Evolutionary conservation across 1,140 invertebrate genomes (phyloP), one percentile per base, ranked within the genome.

Genomic region (Brachionus sp.): DNA sequence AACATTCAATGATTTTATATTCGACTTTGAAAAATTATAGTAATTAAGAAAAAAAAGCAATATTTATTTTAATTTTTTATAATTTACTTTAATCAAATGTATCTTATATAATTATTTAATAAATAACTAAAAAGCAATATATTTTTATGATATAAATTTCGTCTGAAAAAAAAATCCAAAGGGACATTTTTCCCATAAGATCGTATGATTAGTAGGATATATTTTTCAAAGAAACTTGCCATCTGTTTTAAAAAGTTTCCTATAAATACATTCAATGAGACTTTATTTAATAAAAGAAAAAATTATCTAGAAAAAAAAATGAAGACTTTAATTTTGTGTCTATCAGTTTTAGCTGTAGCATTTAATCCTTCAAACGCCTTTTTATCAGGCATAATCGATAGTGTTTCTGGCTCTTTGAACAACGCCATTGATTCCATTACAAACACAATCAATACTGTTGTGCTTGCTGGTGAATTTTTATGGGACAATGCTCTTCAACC

Each of bases 401-500:
- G 6, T 13, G 25, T 80, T n/a, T 23, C 50, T 39, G 62, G 33
- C 13, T 29, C 46, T 16, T 5, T 66, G 3, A 44, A 44, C 16
- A 80, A 80, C 13, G 77, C 39, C 35, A 25, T 80, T 12, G 57
- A 57, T 12, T 35, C 50, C n/a, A 53, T 80, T n/a, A n/a, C 33
- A 10, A 62, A 35, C 33, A 80, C 77, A 19, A 62, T 80, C 46
- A 80, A 80, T n/a, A 80, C 46, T 66, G 77, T 50, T 42, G 4
- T 42, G 1, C 23, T 80, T 80, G 77, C 62, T 19, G 77, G 77
- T 23, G 29, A 80, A 62, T 80, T 80, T 44, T 66, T 80, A 23
- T 80, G 77, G 77, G 77, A 80, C 50, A 80, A 80, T 80, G 77
- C 77, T 80, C 25, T 80, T 16, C 50, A 57, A 39, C 77, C 77